These are phyloP conservation scores for Amblyopsis rosae DNA, from an alignment of 2,113 vertebrate genomes.

Conservation along the genomic window DNA sequence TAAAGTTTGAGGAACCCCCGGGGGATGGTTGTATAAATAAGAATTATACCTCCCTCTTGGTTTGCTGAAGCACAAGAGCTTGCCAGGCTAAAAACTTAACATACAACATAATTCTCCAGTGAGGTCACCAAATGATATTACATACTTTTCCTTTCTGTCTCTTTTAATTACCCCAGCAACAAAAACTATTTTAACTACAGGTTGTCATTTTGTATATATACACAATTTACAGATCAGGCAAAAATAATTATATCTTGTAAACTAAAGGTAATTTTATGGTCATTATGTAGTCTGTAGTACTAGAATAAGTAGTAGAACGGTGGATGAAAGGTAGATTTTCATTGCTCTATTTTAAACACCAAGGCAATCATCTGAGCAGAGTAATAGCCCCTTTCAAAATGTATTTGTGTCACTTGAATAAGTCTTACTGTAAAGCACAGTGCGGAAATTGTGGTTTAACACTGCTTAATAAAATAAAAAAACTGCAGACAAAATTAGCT, in stretches of 20 bases:
- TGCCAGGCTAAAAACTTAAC: slow-evolving; percentile 84
- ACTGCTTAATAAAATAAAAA: slow-evolving; percentile 34
- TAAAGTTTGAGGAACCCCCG: slow-evolving; percentile 81
- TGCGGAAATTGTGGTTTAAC: slow-evolving; percentile 24
- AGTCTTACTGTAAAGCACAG: slow-evolving; percentile 28
- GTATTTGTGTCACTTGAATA: slow-evolving; percentile 20
- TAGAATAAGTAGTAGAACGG: slow-evolving; percentile 45
- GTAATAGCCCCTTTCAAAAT: slow-evolving; percentile 19
- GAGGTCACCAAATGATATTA: slow-evolving; percentile 92
- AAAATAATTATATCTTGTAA: slow-evolving; percentile 74
- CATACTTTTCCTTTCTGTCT: slow-evolving; percentile 88
- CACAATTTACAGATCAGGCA: slow-evolving; percentile 81
- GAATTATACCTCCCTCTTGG: slow-evolving; percentile 85
- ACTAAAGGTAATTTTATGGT: slow-evolving; percentile 54
- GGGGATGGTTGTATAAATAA: slow-evolving; percentile 87
- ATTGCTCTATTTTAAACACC: slow-evolving; percentile 43
- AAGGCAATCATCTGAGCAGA: slow-evolving; percentile 12
- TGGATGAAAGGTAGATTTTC: slow-evolving; percentile 47
- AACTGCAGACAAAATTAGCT: slow-evolving; percentile 9
- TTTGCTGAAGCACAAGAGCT: slow-evolving; percentile 82
- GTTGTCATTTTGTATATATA: slow-evolving; percentile 80
- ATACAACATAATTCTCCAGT: slow-evolving; percentile 79
- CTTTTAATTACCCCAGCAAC: slow-evolving; percentile 86
- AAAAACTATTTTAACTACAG: slow-evolving; percentile 88
- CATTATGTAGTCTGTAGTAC: slow-evolving; percentile 29